Percentiles rank a stretch among this genome's conserved stretches.
phyloP scores from a whole-genome alignment of 2,888 invertebrate species.

The Ectobius pallidus region DNA sequence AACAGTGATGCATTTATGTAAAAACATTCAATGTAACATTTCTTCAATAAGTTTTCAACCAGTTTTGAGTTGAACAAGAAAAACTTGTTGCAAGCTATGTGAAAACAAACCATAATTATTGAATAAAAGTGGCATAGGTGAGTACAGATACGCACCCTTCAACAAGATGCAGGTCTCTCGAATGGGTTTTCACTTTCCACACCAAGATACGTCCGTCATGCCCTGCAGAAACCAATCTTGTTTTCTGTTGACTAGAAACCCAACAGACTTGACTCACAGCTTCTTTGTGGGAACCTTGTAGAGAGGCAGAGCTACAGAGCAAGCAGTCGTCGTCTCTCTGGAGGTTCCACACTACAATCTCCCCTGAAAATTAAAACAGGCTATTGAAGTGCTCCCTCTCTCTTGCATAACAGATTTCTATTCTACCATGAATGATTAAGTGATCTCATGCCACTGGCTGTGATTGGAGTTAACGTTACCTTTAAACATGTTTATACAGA shows the following conservation, averaged over 20 bases:
- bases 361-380: conserved; percentile 34
- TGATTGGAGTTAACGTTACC: too few relatives aligned
- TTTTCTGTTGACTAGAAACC: conserved; percentile 45
- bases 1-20: too few relatives aligned
- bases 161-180: conserved; percentile 24
- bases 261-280: conserved; percentile 52
- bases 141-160: conserved; percentile 37
- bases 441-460: too few relatives aligned
- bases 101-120: conserved; percentile 1
- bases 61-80: too few relatives aligned
- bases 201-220: conserved; percentile 41
- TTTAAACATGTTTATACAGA: too few relatives aligned
- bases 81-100: too few relatives aligned
- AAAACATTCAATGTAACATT: too few relatives aligned
- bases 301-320: conserved; percentile 35
- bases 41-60: too few relatives aligned
- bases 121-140: background rate
- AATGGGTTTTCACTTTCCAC: conserved; percentile 35
- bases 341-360: conserved; percentile 42
- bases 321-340: conserved; percentile 39
- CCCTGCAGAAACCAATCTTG: conserved; percentile 37
- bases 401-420: too few relatives aligned
- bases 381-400: too few relatives aligned
- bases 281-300: conserved; percentile 50
- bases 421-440: too few relatives aligned